Conservation (phyloP, 2,113 vertebrate species). For the Salvelinus namaycush region DNA sequence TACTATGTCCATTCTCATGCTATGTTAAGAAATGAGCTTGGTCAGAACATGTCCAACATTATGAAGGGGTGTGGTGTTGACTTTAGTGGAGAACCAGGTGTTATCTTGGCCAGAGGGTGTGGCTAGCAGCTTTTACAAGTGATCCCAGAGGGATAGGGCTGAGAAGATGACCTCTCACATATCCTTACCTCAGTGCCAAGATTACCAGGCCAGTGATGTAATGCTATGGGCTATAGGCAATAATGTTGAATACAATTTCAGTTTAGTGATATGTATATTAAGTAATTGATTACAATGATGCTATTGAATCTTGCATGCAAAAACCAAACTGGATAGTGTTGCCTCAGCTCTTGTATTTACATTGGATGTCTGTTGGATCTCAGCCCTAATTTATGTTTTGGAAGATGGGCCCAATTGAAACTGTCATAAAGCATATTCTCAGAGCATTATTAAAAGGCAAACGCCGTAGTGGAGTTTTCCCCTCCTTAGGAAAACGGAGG, state of each 20-base stretch:
- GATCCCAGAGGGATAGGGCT: background rate
- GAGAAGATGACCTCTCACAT: background rate
- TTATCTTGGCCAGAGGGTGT: slow-evolving; percentile 15
- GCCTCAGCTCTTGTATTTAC: slow-evolving; percentile 36
- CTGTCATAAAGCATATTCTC: slow-evolving; percentile 62
- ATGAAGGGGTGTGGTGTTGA: background rate
- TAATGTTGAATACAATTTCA: background rate
- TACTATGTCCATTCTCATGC: no score
- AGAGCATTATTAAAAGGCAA: slow-evolving; percentile 55
- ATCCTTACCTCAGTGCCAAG: background rate
- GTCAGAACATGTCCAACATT: background rate
- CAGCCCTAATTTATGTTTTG: slow-evolving; percentile 56
- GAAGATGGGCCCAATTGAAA: slow-evolving; percentile 58
- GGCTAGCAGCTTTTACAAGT: slow-evolving; percentile 14
- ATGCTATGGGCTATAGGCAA: background rate
- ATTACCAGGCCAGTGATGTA: background rate
- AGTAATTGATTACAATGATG: slow-evolving; percentile 23
- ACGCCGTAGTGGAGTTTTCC: slow-evolving; percentile 42
- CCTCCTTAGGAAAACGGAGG: slow-evolving; percentile 61
- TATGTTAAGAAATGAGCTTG: background rate
- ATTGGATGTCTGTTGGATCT: slow-evolving; percentile 28
- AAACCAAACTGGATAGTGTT: background rate
- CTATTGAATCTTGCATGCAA: slow-evolving; percentile 8
- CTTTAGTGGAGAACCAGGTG: background rate
- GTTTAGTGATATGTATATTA: background rate